A percentile compares a stretch with the other conserved stretches of the same genome.
phyloP scores from a whole-genome alignment of 2,888 invertebrate species.

The Dendrolimus houi region DNA sequence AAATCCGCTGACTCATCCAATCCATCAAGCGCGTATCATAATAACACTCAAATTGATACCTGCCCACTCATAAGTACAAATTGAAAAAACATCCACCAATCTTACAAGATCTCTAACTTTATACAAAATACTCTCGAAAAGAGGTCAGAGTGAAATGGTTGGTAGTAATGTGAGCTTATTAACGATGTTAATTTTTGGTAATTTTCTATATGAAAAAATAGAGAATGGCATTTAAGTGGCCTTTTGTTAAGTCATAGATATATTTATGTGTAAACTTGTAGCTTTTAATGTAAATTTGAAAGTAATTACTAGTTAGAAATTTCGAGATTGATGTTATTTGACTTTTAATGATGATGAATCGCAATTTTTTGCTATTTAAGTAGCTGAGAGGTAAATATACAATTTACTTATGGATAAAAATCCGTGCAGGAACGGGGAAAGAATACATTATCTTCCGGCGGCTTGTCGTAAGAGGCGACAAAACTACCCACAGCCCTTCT shows the following conservation, averaged over 20 bases:
- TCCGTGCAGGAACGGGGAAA: no score
- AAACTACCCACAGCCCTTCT: no score
- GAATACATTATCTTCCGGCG: no score
- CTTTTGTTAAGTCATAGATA: conserved; percentile 61
- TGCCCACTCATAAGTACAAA: conserved; percentile 53
- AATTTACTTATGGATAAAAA: no score
- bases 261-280: conserved; percentile 57
- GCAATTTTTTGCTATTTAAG: no score
- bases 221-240: conserved; percentile 63
- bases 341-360: no score
- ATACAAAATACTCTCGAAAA: background rate
- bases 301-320: background rate
- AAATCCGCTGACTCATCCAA: conserved; percentile 60
- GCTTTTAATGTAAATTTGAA: conserved; percentile 2
- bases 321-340: no score
- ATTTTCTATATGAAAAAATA: conserved; percentile 44
- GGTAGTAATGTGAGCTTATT: conserved; percentile 46
- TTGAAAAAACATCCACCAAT: conserved; percentile 39
- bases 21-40: conserved; percentile 65
- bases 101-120: conserved; percentile 16
- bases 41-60: conserved; percentile 72
- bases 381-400: no score
- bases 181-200: conserved; percentile 64
- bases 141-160: conserved; percentile 27
- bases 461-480: no score